Base-by-base conservation (phyloP, 1,140 invertebrate genomes). In the Drosophila kepulauana region DNA sequence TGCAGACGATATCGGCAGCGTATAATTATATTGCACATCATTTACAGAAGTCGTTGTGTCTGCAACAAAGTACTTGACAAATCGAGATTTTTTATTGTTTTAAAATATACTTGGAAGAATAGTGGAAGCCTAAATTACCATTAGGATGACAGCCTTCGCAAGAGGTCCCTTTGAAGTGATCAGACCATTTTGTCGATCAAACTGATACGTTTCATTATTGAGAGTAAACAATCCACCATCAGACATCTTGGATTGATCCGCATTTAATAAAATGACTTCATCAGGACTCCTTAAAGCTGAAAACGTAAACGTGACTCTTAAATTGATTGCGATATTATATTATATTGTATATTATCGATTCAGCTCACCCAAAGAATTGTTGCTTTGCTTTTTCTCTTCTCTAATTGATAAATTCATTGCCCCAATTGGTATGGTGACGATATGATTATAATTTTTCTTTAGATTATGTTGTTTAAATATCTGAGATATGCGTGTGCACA, bases 21-120 rank as follows among this genome's bases (percentile, higher is more conserved):
- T 95, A 89, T 97, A 98, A 92, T 97, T 96, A 93, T 98, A 98
- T 91, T 97, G 96, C 75, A 98, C 96, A 5, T 96, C 96, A 96
- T 25, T 95, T 94, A 93, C 96, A 96, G 33, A 94, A 94, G 91
- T 70, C 4, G 25, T 95, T 0, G 2, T 11, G 79, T 96, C 62
- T 0, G 8, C 95, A 82, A 95, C 95, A 38, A 97, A 93, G 65
- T 97, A 93, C 96, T 97, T 15, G 35, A 62, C 63, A 35, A 41
- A 56, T 6, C 13, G 2, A 10, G 35, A 5, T 20, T 35, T 25
- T 25, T 4, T 46, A n/a, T 13, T 11, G 11, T 16, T 25, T 48
- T 4, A 46, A 16, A 46, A 80, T 57, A 58, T 4, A 10, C 7
- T 13, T 13, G 13, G n/a, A 10, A 8, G 1, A 54, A 25, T 15